phyloP scores from a whole-genome alignment of 2,888 invertebrate species.

The Serrognathus titanus region DNA sequence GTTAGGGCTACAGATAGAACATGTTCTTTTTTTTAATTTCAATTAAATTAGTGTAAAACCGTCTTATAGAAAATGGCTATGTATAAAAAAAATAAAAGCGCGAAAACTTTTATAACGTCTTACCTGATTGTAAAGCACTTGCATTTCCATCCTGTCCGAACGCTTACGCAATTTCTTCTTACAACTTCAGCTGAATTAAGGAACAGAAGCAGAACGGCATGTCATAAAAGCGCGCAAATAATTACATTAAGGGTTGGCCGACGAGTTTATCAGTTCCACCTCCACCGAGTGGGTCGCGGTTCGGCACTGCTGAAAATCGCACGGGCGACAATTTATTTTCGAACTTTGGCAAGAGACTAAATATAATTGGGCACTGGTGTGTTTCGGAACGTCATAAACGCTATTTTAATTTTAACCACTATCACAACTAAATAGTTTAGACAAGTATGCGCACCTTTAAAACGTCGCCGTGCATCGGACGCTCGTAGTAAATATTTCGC shows the following conservation, averaged over 20 bases:
- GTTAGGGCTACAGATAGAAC: too few relatives aligned
- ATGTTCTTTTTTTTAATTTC: too few relatives aligned
- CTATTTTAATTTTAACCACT: conserved; percentile 8
- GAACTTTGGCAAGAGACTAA: conserved; percentile 16
- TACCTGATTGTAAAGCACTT: conserved; percentile 10
- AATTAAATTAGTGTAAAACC: too few relatives aligned
- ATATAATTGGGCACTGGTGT: conserved; percentile 9
- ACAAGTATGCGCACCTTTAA: background rate
- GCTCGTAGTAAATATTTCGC: background rate
- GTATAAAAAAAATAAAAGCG: too few relatives aligned
- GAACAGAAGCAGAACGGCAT: background rate
- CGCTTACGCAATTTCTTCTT: background rate
- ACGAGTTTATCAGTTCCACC: conserved; percentile 6
- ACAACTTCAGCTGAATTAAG: background rate
- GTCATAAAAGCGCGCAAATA: too few relatives aligned
- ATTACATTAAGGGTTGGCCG: too few relatives aligned
- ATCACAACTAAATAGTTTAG: background rate
- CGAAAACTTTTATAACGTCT: background rate
- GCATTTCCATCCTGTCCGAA: conserved; percentile 4
- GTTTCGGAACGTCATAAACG: conserved; percentile 3
- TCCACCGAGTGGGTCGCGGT: conserved; percentile 3
- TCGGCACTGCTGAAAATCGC: conserved; percentile 13
- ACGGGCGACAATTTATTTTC: conserved; percentile 17
- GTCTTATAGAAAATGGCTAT: too few relatives aligned
- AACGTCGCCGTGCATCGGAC: background rate